A percentile compares a stretch with the other conserved stretches of the same genome.
Conservation (phyloP, 2,113 vertebrate genomes). For the Grantiella picta region DNA sequence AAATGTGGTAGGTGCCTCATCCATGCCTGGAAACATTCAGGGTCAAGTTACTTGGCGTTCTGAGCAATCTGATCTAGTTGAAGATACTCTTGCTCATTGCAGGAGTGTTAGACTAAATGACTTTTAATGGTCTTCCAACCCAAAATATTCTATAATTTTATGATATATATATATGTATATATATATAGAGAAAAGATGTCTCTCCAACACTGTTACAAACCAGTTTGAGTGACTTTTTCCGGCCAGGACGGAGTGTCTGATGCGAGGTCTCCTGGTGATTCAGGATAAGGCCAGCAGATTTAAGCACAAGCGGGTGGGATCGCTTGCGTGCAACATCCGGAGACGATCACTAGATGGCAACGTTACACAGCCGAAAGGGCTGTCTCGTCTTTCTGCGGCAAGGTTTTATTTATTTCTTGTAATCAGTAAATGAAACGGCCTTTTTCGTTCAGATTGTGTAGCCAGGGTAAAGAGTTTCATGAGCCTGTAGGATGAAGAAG, state of each 20-base stretch:
- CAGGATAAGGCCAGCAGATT: not conserved
- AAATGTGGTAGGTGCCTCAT: not conserved
- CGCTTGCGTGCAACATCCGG: not conserved
- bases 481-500: not conserved
- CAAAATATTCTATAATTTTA: not conserved
- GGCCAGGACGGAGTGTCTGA: rapidly evolving
- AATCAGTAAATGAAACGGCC: not conserved
- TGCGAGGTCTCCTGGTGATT: not conserved
- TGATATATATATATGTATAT: no score
- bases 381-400: rapidly evolving
- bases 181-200: not conserved
- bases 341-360: conserved; percentile 69
- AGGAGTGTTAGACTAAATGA: rapidly evolving
- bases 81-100: not conserved
- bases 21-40: not conserved
- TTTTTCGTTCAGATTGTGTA: not conserved
- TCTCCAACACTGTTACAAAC: not conserved
- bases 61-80: not conserved
- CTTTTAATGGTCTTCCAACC: not conserved
- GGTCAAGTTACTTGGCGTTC: rapidly evolving
- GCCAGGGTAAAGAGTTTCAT: not conserved
- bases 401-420: not conserved
- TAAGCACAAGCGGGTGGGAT: not conserved
- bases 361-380: conserved; percentile 37
- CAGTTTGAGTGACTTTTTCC: not conserved